Percentiles rank a stretch among this genome's conserved stretches.
Conservation (phyloP, 2,888 invertebrate species). For the Eristalinus aeneus region DNA sequence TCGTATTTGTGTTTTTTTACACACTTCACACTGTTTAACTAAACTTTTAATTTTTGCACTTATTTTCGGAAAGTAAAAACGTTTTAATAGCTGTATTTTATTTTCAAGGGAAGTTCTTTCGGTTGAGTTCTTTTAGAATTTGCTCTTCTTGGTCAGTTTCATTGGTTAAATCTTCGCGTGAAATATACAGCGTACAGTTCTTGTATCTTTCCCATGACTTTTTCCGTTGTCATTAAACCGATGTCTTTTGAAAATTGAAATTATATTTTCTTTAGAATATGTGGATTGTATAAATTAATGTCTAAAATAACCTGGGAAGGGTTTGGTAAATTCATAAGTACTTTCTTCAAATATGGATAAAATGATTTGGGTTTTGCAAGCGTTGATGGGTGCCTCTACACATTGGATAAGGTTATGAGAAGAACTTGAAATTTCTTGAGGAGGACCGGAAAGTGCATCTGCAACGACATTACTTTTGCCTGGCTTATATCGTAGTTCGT, state of each 20-base stretch:
- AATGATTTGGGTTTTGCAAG: too few relatives aligned
- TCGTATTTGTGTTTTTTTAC: conserved; percentile 45
- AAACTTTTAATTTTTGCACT: conserved; percentile 30
- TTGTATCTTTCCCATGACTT: conserved; percentile 47
- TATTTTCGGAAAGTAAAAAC: conserved; percentile 55
- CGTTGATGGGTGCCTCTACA: conserved; percentile 58
- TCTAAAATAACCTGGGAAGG: conserved; percentile 15
- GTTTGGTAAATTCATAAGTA: conserved; percentile 28
- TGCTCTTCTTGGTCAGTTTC: conserved; percentile 2
- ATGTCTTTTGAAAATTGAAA: conserved; percentile 28
- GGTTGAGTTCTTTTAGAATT: conserved; percentile 25
- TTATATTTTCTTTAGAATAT: conserved; percentile 28
- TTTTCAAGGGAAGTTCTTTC: too few relatives aligned
- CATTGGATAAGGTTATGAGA: conserved; percentile 59
- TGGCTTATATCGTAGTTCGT: conserved; percentile 76
- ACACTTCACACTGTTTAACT: conserved; percentile 55
- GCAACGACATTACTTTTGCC: conserved; percentile 18
- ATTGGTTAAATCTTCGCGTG: conserved; percentile 20
- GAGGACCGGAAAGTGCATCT: conserved; percentile 60
- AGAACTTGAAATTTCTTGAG: conserved; percentile 35
- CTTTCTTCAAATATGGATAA: conserved; percentile 24
- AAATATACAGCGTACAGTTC: conserved; percentile 35
- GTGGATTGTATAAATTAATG: conserved; percentile 32
- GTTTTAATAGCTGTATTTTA: conserved; percentile 56
- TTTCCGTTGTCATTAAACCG: conserved; percentile 34